Base-by-base conservation (phyloP, 2,888 invertebrate species). In the Parapristionchus giblindavisi region DNA sequence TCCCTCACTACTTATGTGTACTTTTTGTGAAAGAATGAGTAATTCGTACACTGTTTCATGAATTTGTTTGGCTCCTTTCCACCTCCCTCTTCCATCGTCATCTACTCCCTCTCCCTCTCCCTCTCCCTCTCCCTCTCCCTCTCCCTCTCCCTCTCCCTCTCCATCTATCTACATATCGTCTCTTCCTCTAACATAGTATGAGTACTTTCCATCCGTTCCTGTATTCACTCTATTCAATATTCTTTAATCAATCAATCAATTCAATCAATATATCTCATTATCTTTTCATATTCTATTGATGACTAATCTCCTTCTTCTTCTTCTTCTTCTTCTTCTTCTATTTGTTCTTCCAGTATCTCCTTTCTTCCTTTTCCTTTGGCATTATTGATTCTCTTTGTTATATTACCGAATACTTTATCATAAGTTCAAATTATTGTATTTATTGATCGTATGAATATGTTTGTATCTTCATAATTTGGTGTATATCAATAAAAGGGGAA, bases 221-320 rank as follows among this genome's bases (percentile, higher is more conserved):
- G n/a, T n/a, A n/a, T n/a, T n/a, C n/a, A n/a, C n/a, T n/a, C n/a
- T n/a, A n/a, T n/a, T n/a, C n/a, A n/a, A n/a, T n/a, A n/a, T n/a
- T n/a, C n/a, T n/a, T n/a, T n/a, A n/a, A n/a, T n/a, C n/a, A n/a
- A n/a, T n/a, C n/a, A n/a, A n/a, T n/a, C n/a, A n/a, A n/a, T n/a
- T n/a, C n/a, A n/a, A n/a, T n/a, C n/a, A n/a, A n/a, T n/a, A n/a
- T n/a, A n/a, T n/a, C n/a, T n/a, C n/a, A n/a, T n/a, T n/a, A n/a
- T n/a, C n/a, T n/a, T n/a, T n/a, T n/a, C n/a, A n/a, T n/a, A n/a
- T n/a, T n/a, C n/a, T n/a, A n/a, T n/a, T n/a, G n/a, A n/a, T n/a
- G n/a, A n/a, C n/a, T n/a, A n/a, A n/a, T 66, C 48, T 66, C 65
- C 6, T 4, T 32, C 32, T 66, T 51, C n/a, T 21, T 24, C 65